Evolutionary conservation across 2,797 vertebrate species (phyloP), one percentile per base, ranked within the genome.

Genomic region (Megaceryle alcyon): DNA sequence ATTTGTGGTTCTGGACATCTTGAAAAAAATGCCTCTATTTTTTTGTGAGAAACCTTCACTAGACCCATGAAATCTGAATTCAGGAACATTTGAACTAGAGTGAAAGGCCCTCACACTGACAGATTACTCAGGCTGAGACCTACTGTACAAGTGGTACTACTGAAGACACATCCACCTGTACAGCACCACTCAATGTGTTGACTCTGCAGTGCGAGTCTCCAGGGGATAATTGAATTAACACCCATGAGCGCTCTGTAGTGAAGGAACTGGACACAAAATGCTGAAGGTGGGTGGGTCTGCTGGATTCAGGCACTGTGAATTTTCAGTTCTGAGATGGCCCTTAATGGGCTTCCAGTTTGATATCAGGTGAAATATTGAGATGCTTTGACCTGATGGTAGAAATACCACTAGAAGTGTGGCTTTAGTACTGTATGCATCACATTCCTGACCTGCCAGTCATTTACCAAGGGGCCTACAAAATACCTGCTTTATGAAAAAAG

Each of bases 1-100:
- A 82, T 90, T 70, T 88, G 72, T 86, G 65, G 76, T 90, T 94
- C 88, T 96, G 73, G 53, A 20, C 93, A 61, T 46, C 79, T 92
- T 85, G 82, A 94, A 95, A 90, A 77, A 53, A 53, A 10, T 82
- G 86, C 46, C 79, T 83, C 59, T 76, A 9, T 9, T 86, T 97
- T 86, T 97, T 86, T 92, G 53, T 95, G 90, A 96, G 91, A 94
- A 94, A 88, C 57, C 37, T 91, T 39, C 82, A 43, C 31, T 41
- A 81, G 60, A 80, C 37, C 29, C 23, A 57, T 54, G 60, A 87
- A 91, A 92, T 90, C 64, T 75, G 60, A 49, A 90, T 94, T 86
- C 63, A 86, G 31, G 56, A 90, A 86, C 14, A 2, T 93, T 77
- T 90, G 73, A 93, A 86, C 70, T 68, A 7, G 37, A 68, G 53